phyloP scores from a whole-genome alignment of 1,140 invertebrate genomes.

The Apis cerana region DNA sequence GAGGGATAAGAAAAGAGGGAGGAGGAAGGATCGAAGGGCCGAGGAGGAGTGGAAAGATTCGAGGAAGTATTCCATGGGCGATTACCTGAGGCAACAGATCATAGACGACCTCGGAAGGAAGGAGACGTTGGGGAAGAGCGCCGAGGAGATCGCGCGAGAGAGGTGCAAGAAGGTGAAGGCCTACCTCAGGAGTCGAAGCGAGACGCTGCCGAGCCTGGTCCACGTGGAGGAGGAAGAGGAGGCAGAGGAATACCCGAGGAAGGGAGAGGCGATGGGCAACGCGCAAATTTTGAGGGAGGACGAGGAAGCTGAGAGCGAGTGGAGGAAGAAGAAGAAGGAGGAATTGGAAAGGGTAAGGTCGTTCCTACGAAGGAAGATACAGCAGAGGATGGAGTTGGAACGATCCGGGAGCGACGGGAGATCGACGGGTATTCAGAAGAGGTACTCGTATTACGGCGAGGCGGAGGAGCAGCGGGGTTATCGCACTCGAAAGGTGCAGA shows the following conservation, averaged over 20 bases:
- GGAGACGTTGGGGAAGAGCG: constrained; percentile 42
- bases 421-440: constrained; percentile 50
- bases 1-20: constrained; percentile 38
- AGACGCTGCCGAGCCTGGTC: constrained; percentile 26
- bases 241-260: neutral
- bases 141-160: constrained; percentile 60
- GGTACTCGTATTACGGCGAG: constrained; percentile 54
- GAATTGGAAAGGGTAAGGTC: constrained; percentile 61
- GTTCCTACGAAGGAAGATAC: constrained; percentile 68
- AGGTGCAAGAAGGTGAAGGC: constrained; percentile 67
- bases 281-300: no score
- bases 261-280: no score
- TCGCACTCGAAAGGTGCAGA: constrained; percentile 70
- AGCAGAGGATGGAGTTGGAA: constrained; percentile 66
- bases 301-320: no score
- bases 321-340: constrained; percentile 37
- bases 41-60: neutral
- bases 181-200: constrained; percentile 63
- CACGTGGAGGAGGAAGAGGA: constrained; percentile 20
- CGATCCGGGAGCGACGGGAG: constrained; percentile 16
- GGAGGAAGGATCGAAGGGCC: constrained; percentile 13
- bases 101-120: constrained; percentile 62
- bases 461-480: constrained; percentile 54
- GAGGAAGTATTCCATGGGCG: constrained; percentile 68
- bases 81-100: constrained; percentile 72